phyloP scores from a whole-genome alignment of 2,797 vertebrate genomes.

The Spinibarbus caldwelli region DNA sequence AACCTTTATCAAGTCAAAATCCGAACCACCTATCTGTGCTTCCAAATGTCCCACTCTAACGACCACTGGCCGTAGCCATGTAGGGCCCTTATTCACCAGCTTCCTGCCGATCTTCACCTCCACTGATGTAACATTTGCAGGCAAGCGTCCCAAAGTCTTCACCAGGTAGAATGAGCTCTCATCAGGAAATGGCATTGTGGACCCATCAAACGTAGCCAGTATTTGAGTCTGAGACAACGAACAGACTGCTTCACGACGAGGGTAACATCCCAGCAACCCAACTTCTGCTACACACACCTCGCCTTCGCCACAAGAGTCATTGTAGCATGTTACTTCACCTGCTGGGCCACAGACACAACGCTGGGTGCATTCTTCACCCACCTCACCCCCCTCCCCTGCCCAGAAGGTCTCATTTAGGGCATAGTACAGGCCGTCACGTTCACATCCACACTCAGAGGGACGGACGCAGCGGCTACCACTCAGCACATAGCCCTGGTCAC shows the following conservation, averaged over 20 bases:
- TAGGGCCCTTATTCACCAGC: constrained; percentile 81
- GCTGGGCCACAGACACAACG: constrained; percentile 84
- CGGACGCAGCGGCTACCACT: constrained; percentile 88
- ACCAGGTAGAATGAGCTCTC: constrained; percentile 94
- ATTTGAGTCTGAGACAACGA: constrained; percentile 86
- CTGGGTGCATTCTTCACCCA: constrained; percentile 82
- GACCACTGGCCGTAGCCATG: constrained; percentile 84
- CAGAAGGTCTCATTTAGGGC: constrained; percentile 89
- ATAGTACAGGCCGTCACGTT: constrained; percentile 88
- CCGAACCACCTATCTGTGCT: constrained; percentile 88
- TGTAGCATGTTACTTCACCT: constrained; percentile 87
- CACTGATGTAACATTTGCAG: constrained; percentile 78
- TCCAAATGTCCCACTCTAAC: constrained; percentile 87
- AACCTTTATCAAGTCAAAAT: constrained; percentile 90
- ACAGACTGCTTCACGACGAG: constrained; percentile 86
- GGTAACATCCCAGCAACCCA: constrained; percentile 92
- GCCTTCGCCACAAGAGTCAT: constrained; percentile 87
- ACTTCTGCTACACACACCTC: constrained; percentile 90
- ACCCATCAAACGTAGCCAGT: constrained; percentile 87
- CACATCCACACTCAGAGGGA: constrained; percentile 87
- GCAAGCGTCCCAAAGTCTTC: constrained; percentile 83
- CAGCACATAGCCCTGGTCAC: constrained; percentile 86
- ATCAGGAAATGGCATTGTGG: constrained; percentile 81
- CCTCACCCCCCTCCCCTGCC: constrained; percentile 75
- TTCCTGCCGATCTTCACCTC: constrained; percentile 94